Percentiles rank a stretch among this genome's conserved stretches.
phyloP scores from a whole-genome alignment of 2,113 vertebrate species.

The Cranoglanis bouderius region DNA sequence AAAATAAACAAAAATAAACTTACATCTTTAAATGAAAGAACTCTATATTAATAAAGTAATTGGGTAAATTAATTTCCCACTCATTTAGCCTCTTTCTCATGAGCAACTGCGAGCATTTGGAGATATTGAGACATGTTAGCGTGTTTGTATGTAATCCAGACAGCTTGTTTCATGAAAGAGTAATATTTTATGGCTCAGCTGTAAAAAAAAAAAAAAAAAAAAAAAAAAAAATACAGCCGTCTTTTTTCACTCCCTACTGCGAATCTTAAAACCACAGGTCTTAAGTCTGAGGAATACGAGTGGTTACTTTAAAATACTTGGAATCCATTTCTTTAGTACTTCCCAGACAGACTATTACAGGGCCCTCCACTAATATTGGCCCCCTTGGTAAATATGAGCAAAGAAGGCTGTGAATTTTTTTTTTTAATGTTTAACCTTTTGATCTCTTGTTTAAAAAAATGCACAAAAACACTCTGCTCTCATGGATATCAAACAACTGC shows the following conservation, averaged over 20 bases:
- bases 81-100: background rate
- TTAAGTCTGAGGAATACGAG: background rate
- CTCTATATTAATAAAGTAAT: background rate
- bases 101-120: background rate
- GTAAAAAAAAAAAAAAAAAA: background rate
- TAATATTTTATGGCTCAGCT: background rate
- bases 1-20: background rate
- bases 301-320: background rate
- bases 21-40: too few relatives aligned
- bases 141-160: background rate
- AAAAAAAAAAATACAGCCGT: background rate
- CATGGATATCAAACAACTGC: too few relatives aligned
- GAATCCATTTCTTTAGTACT: background rate
- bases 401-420: too few relatives aligned
- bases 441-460: too few relatives aligned
- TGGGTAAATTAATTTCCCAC: background rate
- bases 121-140: background rate
- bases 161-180: constrained; percentile 9
- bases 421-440: too few relatives aligned
- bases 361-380: too few relatives aligned
- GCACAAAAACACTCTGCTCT: too few relatives aligned
- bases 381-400: too few relatives aligned
- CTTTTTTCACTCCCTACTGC: background rate
- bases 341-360: background rate
- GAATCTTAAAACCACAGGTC: background rate